Percentiles rank a stretch among this genome's conserved stretches.
Evolutionary conservation across 2,888 invertebrate genomes (phyloP).

Genomic region (Gisinianus flammeolus): DNA sequence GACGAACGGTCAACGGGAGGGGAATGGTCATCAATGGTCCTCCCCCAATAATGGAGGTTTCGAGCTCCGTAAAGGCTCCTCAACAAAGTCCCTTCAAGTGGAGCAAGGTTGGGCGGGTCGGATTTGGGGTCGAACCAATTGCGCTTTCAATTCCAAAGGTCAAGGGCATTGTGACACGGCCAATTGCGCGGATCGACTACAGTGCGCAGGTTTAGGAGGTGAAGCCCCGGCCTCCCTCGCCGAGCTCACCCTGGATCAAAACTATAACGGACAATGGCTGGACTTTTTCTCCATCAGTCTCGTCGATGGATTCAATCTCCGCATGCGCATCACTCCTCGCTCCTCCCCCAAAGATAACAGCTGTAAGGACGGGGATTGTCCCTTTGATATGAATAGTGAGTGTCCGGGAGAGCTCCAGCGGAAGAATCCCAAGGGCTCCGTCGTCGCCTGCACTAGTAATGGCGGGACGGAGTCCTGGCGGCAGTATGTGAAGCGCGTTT

Average conservation of each 20-base stretch:
- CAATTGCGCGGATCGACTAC: background rate
- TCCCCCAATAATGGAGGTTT: background rate
- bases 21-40: background rate
- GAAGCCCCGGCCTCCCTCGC: background rate
- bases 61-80: background rate
- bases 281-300: background rate
- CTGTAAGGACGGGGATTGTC: background rate
- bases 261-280: background rate
- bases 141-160: background rate
- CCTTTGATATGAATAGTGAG: background rate
- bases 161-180: no score
- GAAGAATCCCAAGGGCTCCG: background rate
- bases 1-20: background rate
- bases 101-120: background rate
- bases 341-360: no score
- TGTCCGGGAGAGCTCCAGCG: background rate
- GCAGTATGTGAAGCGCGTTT: background rate
- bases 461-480: background rate
- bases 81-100: background rate
- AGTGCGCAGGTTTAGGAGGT: background rate
- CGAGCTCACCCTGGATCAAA: background rate
- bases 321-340: background rate
- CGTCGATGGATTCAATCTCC: background rate
- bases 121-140: constrained; percentile 1
- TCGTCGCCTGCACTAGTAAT: background rate